Evolutionary conservation across 2,113 vertebrate species (phyloP), one percentile per base, ranked within the genome.

Genomic region (Cynopterus brachyotis): DNA sequence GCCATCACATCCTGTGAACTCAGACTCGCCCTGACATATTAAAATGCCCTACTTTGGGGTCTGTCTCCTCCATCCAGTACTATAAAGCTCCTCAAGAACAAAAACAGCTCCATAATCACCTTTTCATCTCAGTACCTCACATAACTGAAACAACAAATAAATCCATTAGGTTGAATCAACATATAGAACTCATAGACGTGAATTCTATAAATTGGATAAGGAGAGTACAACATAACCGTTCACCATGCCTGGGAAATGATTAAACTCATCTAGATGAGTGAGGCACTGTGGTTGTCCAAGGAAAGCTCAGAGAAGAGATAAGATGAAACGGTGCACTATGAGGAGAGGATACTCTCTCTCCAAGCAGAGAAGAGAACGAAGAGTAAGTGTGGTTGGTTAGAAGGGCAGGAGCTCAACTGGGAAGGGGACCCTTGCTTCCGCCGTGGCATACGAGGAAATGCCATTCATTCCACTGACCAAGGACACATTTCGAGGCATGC

Each of bases 21-120:
- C 55, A 75, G 32, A 24, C 55, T 47, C 24, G 1, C 28, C 5
- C 2, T 3, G 35, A 30, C 69, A 59, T 2, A 22, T 0, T 0
- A 50, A n/a, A 10, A 32, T 32, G 37, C 2, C 59, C 35, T 53
- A 5, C 40, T 40, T 79, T 32, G 42, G 26, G 22, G 4, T 35
- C 50, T 57, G 9, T 66, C 20, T 85, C 10, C 32, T 55, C 47
- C 3, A 26, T 3, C 16, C 0, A 6, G 17, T 82, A 37, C 26
- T n/a, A 1, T 30, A 62, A 75, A 32, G 40, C 17, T 82, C 53
- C 69, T 40, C 70, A 72, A 89, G 16, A n/a, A 42, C 26, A n/a
- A 67, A 5, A 82, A 35, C 20, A 81, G 12, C 6, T 32, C 24
- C 20, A 9, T 5, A 40, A 9, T 73, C 35, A 66, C 40, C 15